phyloP scores from a whole-genome alignment of 2,888 invertebrate species.

The Lymantria dispar region DNA sequence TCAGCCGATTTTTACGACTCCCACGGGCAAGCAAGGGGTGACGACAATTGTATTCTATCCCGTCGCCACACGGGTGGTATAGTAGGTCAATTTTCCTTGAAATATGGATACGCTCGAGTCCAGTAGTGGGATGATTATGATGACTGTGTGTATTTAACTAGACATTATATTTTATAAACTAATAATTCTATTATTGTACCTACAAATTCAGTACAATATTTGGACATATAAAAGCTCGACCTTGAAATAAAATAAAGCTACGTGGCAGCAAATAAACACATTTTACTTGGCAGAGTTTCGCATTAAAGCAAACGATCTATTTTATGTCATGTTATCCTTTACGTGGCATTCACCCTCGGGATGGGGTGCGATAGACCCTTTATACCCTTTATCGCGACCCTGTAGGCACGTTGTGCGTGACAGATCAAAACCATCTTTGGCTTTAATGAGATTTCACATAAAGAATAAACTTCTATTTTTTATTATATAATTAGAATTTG shows the following conservation, averaged over 20 bases:
- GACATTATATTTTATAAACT: too few species aligned
- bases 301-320: conserved; percentile 54
- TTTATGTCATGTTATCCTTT: conserved; percentile 51
- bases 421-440: conserved; percentile 32
- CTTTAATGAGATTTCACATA: conserved; percentile 28
- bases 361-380: conserved; percentile 31
- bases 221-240: neutral
- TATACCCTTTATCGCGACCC: conserved; percentile 30
- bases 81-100: too few species aligned
- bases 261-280: conserved; percentile 22
- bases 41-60: too few species aligned
- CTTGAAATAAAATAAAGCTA: neutral
- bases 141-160: too few species aligned
- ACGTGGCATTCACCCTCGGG: conserved; percentile 45
- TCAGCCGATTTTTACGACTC: too few species aligned
- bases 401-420: conserved; percentile 32
- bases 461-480: conserved; percentile 15
- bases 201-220: neutral
- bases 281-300: conserved; percentile 30
- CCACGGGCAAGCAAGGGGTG: too few species aligned
- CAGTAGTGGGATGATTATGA: too few species aligned
- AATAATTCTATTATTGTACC: too few species aligned
- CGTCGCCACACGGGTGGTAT: too few species aligned
- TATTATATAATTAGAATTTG: conserved; percentile 16
- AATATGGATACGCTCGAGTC: too few species aligned